Evolutionary conservation across 1,140 invertebrate genomes (phyloP).

Genomic region (Phthorimaea operculella): DNA sequence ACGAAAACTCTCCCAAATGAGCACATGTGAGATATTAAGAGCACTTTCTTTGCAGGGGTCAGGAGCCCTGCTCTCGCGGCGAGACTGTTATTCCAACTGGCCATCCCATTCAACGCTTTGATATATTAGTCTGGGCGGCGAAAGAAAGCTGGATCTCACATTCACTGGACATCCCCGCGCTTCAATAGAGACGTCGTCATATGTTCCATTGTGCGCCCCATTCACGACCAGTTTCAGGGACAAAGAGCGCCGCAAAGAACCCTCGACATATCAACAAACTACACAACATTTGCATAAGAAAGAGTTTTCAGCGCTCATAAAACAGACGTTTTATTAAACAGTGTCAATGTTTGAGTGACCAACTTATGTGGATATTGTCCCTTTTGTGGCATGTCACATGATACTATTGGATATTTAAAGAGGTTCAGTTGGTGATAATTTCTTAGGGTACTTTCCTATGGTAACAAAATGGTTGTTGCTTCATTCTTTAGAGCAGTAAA

Average conservation of each 20-base stretch:
- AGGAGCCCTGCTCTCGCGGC: constrained; percentile 16
- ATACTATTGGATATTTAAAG: neutral
- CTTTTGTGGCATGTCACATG: constrained; percentile 2
- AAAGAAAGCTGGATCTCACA: constrained; percentile 27
- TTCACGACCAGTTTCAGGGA: constrained; percentile 51
- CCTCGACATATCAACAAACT: constrained; percentile 65
- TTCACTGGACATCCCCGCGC: constrained; percentile 38
- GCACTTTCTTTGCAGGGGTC: neutral
- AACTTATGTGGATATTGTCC: constrained; percentile 5
- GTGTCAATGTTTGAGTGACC: constrained; percentile 50
- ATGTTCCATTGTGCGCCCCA: constrained; percentile 43
- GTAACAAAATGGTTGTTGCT: too few relatives aligned
- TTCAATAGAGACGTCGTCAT: constrained; percentile 55
- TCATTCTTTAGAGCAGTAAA: too few relatives aligned
- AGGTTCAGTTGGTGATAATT: neutral
- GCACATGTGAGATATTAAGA: neutral
- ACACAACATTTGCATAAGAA: constrained; percentile 63
- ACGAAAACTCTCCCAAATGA: neutral
- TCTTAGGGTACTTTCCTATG: neutral
- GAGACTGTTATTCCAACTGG: constrained; percentile 52
- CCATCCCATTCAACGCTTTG: constrained; percentile 30
- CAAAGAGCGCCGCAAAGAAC: constrained; percentile 61
- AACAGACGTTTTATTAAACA: constrained; percentile 52
- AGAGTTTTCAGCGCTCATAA: constrained; percentile 36
- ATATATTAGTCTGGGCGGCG: constrained; percentile 43